Conservation (phyloP, 2,888 invertebrate genomes). For the Watsonalla cultraria region DNA sequence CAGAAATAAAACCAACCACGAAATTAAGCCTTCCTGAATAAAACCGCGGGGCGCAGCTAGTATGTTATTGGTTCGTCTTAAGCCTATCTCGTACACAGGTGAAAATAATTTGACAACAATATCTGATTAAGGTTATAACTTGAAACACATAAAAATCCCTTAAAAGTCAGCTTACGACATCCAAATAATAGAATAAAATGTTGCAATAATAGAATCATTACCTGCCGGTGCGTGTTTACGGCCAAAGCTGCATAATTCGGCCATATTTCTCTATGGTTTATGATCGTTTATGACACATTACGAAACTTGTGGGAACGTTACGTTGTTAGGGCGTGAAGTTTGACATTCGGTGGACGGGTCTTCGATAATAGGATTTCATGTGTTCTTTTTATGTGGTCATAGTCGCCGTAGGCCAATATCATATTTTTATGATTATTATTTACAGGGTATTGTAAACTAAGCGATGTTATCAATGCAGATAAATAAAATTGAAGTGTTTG, state of each 20-base stretch:
- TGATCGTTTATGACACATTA: conserved; percentile 21
- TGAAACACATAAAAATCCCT: not conserved
- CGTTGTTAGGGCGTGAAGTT: conserved; percentile 1
- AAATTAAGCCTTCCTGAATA: no score
- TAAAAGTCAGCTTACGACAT: not conserved
- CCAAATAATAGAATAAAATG: conserved; percentile 1
- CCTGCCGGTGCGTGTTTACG: not conserved
- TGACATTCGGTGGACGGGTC: not conserved
- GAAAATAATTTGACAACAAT: no score
- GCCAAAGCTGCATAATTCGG: conserved; percentile 21
- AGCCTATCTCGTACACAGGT: no score
- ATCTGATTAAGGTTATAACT: not conserved
- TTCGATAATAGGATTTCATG: not conserved
- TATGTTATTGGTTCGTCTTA: no score
- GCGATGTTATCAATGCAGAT: no score
- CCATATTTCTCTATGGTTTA: conserved; percentile 30
- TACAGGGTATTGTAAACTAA: no score
- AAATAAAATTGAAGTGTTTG: no score
- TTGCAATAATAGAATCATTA: conserved; percentile 3
- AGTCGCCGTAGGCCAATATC: not conserved
- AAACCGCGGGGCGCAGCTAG: no score
- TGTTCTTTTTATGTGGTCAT: not conserved
- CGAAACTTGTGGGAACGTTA: conserved; percentile 15
- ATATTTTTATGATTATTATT: not conserved
- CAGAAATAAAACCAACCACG: no score